phyloP scores from a whole-genome alignment of 2,113 vertebrate species.

The Paraplagusia blochii region DNA sequence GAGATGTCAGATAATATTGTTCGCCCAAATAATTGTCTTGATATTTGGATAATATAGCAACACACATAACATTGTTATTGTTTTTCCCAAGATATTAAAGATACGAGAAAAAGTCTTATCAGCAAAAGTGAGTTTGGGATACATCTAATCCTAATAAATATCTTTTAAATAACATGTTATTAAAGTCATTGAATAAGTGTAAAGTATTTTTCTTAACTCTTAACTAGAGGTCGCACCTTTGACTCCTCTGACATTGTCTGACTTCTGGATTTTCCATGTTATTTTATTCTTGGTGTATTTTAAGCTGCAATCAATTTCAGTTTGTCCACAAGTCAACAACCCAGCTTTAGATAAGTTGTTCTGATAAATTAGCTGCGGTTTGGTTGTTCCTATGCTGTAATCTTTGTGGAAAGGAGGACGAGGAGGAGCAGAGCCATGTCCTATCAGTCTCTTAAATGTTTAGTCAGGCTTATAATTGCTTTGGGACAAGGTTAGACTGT shows the following conservation, averaged over 20 bases:
- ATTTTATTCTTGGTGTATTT: conserved; percentile 50
- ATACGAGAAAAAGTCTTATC: too few species aligned
- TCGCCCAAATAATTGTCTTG: too few species aligned
- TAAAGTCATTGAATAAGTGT: too few species aligned
- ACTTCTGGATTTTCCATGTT: neutral
- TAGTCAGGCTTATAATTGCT: conserved; percentile 72
- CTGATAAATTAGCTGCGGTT: conserved; percentile 40
- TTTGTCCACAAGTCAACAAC: conserved; percentile 48
- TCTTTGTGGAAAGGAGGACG: conserved; percentile 45
- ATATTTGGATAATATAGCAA: too few species aligned
- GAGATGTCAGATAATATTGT: too few species aligned
- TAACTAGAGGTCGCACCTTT: too few species aligned
- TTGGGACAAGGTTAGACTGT: conserved; percentile 64
- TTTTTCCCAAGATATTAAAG: too few species aligned
- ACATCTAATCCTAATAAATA: too few species aligned
- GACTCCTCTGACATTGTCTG: conserved; percentile 14
- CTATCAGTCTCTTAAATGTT: conserved; percentile 61
- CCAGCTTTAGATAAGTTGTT: conserved; percentile 50
- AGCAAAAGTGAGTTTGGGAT: too few species aligned
- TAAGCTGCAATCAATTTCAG: conserved; percentile 35
- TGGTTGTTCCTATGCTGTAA: conserved; percentile 55
- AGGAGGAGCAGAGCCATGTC: conserved; percentile 56
- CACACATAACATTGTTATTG: too few species aligned
- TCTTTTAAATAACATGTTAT: too few species aligned
- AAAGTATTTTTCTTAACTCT: too few species aligned